Percentiles rank a stretch among this genome's conserved stretches.
Evolutionary conservation across 2,113 vertebrate species (phyloP).

Genomic region (Natator depressus): DNA sequence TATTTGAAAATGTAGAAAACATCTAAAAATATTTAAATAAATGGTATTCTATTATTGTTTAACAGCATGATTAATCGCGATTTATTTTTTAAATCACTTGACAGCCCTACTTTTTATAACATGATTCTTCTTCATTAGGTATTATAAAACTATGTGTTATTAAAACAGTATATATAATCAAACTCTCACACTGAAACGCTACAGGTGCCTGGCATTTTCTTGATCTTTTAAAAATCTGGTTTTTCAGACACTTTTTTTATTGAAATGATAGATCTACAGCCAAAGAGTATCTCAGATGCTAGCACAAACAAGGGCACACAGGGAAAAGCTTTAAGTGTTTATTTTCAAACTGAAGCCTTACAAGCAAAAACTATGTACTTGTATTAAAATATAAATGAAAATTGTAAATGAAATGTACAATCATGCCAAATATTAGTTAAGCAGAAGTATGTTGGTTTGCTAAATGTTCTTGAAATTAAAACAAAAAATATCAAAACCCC

Average conservation of each 20-base stretch:
- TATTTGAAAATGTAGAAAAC: too few relatives aligned
- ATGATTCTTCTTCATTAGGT: neutral
- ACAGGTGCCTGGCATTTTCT: neutral
- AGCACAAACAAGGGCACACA: neutral
- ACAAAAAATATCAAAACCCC: neutral
- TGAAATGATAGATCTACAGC: neutral
- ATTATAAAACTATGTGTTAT: neutral
- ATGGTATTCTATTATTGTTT: too few relatives aligned
- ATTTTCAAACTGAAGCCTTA: conserved; percentile 43
- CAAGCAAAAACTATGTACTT: conserved; percentile 34
- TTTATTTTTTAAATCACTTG: too few relatives aligned
- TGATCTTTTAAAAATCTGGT: neutral
- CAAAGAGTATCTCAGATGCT: neutral
- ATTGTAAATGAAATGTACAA: conserved; percentile 34
- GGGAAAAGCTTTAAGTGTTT: conserved; percentile 18
- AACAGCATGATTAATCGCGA: too few relatives aligned
- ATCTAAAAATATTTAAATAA: too few relatives aligned
- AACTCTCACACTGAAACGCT: neutral
- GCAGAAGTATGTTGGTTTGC: neutral
- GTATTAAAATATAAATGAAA: conserved; percentile 44
- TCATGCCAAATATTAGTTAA: conserved; percentile 68
- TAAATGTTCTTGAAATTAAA: conserved; percentile 17
- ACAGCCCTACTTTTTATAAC: neutral
- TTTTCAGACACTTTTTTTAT: neutral
- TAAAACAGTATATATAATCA: neutral